Base-by-base conservation (phyloP, 2,888 invertebrate species). In the Eupeodes latifasciatus region DNA sequence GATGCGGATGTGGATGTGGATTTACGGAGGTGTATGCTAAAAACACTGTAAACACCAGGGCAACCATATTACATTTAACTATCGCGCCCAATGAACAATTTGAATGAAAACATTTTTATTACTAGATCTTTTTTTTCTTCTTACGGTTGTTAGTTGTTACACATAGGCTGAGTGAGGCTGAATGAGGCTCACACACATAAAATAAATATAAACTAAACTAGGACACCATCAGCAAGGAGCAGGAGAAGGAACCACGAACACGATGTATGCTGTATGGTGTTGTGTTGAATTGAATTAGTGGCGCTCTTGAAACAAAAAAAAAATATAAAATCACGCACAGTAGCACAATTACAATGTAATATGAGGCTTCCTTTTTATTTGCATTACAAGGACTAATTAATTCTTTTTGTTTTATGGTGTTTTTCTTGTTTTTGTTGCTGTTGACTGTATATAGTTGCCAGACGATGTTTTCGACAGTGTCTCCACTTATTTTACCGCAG, bases 21-120 rank as follows among this genome's bases (percentile, higher is more conserved):
- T 0, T 4, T 5, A 51, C 0, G 34, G 1, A 36, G 5, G 36
- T 69, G 66, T 49, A 19, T 27, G 19, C 14, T n/a, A 16, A 10
- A 36, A 40, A 53, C 36, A 53, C 51, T 53, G 36, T 53, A 36
- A 53, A 53, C 53, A 69, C 53, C 53, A 53, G 9, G 27, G 5
- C 12, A 36, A 69, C 16, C 51, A 62, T 71, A 49, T 78, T n/a
- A 57, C 51, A 44, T 76, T 74, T 49, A 72, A 81, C 64, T 86
- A 82, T 79, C 86, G 86, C 83, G 71, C 86, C 79, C 83, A 79
- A 83, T 87, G 86, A 83, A 49, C 76, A 83, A 80, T 83, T 83
- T 87, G 80, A 87, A 87, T 83, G 72, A 67, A 72, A 82, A 78
- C 75, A 82, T 49, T 49, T 27, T 49, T 49, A 66, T 85, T 75